Percentiles rank a stretch among this genome's conserved stretches.
These are phyloP conservation scores for Diplodus puntazzo DNA, from an alignment of 2,797 vertebrate genomes.

Conservation along the genomic window DNA sequence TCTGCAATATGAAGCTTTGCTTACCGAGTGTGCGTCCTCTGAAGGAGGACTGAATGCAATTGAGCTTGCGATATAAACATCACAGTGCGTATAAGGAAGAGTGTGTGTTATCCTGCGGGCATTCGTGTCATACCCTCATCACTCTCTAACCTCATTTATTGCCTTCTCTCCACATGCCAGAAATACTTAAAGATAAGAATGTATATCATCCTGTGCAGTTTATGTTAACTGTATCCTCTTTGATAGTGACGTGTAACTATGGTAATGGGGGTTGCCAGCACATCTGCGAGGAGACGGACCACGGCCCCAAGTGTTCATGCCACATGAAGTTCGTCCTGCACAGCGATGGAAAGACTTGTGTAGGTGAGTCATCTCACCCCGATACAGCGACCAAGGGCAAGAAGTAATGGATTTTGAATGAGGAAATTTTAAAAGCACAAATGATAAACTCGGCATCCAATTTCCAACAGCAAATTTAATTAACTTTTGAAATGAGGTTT, in stretches of 20 bases:
- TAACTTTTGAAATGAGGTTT: constrained; percentile 55
- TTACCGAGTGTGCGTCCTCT: background rate
- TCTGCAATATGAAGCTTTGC: background rate
- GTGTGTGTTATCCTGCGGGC: background rate
- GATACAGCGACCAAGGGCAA: constrained; percentile 42
- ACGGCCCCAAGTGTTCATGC: constrained; percentile 95
- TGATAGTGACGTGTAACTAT: constrained; percentile 97
- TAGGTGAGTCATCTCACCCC: constrained; percentile 90
- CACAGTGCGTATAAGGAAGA: constrained; percentile 8
- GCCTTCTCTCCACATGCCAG: constrained; percentile 16
- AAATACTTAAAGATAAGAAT: background rate
- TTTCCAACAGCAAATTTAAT: constrained; percentile 56
- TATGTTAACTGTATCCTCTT: constrained; percentile 58
- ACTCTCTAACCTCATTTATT: constrained; percentile 10
- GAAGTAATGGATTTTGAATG: constrained; percentile 47
- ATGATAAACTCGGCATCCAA: constrained; percentile 36
- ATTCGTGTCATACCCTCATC: background rate
- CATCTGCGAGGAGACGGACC: constrained; percentile 96
- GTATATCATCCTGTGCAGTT: constrained; percentile 28
- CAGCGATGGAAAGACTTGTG: constrained; percentile 96
- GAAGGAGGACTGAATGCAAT: background rate
- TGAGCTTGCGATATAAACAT: background rate
- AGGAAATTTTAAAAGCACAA: constrained; percentile 40
- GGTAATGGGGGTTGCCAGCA: constrained; percentile 99
- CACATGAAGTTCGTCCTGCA: constrained; percentile 98